Evolutionary conservation across 2,888 invertebrate genomes (phyloP), one percentile per base, ranked within the genome.

Genomic region (Xanthorhoe spadicearia): DNA sequence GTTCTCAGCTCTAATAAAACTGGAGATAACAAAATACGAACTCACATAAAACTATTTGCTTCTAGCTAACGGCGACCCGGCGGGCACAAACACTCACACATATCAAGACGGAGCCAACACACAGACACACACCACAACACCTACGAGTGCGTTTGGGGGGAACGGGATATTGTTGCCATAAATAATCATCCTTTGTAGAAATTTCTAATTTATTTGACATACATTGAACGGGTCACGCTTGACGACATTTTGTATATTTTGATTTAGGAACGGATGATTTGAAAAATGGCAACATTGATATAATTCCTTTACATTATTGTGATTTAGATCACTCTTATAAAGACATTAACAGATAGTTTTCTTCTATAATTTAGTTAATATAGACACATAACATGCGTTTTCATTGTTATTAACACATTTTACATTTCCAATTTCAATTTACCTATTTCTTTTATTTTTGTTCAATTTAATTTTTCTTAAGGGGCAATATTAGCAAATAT

Each of bases 281-380:
- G 75, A 80, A 79, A 80, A 83, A 72, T 62, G 91, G 88, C 89
- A 87, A 86, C 83, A 81, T 83, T 76, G 73, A 75, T 80, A 86
- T 87, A 86, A 91, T 92, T 92, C 91, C 91, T 91, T 89, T 87
- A 88, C 83, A 86, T 81, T 83, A 84, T 66, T 84, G 91, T 92
- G 92, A 92, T 90, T 74, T 90, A 88, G 86, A 89, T 92, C 91
- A 92, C 92, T 84, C 83, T 83, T 87, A 90, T 91, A 93, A 93
- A 93, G 92, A 93, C 92, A 93, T 93, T 92, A 92, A 91, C 90
- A 89, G 83, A 83, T 92, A 91, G 90, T 87, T 87, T 82, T 74
- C 71, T 79, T 75, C 74, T 77, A 71, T 84, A 82, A 82, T 81
- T 84, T 79, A 85, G 86, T 79, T 78, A 65, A 70, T 72, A 62